A percentile compares a stretch with the other conserved stretches of the same genome.
phyloP scores from a whole-genome alignment of 2,888 invertebrate genomes.

The Drosophila nr. fundita region DNA sequence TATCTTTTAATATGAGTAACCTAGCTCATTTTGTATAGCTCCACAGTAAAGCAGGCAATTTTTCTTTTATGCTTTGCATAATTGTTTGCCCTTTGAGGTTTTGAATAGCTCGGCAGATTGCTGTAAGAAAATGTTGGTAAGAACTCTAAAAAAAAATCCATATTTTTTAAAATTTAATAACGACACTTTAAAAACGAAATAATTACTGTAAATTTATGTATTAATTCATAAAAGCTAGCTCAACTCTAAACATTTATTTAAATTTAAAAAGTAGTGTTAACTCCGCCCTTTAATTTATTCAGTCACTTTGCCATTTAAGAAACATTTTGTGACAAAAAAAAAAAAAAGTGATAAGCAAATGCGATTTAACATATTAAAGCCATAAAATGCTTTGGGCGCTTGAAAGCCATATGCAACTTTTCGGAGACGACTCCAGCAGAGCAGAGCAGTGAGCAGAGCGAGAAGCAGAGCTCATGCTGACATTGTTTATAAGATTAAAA shows the following conservation, averaged over 20 bases:
- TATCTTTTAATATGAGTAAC: conserved; percentile 42
- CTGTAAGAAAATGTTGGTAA: neutral
- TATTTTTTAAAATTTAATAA: neutral
- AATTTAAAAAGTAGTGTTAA: conserved; percentile 30
- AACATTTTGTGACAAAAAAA: conserved; percentile 22
- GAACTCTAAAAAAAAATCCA: neutral
- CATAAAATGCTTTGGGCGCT: conserved; percentile 55
- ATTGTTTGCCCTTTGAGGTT: conserved; percentile 13
- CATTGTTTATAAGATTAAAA: conserved; percentile 75
- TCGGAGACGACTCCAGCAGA: conserved; percentile 38
- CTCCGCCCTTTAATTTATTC: conserved; percentile 12
- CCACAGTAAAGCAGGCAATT: neutral
- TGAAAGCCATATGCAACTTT: conserved; percentile 46
- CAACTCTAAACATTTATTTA: conserved; percentile 21
- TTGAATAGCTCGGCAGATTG: conserved; percentile 12
- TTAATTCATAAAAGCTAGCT: conserved; percentile 1
- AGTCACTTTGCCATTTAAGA: conserved; percentile 18
- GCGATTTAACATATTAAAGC: conserved; percentile 75
- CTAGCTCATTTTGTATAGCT: conserved; percentile 41
- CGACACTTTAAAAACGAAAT: neutral
- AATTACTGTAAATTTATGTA: conserved; percentile 1
- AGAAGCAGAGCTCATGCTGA: conserved; percentile 62
- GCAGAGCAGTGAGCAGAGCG: conserved; percentile 4
- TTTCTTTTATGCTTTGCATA: conserved; percentile 14
- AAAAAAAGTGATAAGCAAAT: conserved; percentile 34